Evolutionary conservation across 2,888 invertebrate genomes (phyloP).

Genomic region (Pyrocoelia pectoralis): DNA sequence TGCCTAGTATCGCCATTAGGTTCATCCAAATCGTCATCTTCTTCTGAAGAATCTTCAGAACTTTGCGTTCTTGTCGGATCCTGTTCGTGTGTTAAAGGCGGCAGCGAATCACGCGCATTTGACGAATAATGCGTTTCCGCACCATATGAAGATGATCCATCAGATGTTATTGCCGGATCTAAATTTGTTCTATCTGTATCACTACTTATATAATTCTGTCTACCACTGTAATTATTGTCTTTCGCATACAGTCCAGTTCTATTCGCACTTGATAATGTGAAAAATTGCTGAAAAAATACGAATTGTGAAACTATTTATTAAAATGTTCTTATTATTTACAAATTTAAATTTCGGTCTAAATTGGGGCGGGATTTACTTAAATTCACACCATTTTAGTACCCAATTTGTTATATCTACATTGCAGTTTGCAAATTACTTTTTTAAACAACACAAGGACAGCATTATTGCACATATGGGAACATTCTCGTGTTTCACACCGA

Average conservation of each 20-base stretch:
- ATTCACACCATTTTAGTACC: too few species aligned
- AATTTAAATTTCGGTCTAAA: too few species aligned
- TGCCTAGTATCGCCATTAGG: background rate
- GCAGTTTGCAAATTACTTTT: too few species aligned
- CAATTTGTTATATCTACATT: too few species aligned
- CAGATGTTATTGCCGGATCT: constrained; percentile 8
- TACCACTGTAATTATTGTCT: constrained; percentile 28
- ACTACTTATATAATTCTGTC: constrained; percentile 13
- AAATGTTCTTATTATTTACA: constrained; percentile 11
- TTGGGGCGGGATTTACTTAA: too few species aligned
- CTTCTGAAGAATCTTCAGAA: background rate
- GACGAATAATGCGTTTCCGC: constrained; percentile 4
- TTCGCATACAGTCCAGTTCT: constrained; percentile 37
- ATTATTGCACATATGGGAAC: too few species aligned
- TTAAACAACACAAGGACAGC: too few species aligned
- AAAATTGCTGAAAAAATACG: constrained; percentile 50
- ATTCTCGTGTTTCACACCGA: too few species aligned
- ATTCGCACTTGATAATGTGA: constrained; percentile 40
- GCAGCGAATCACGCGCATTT: background rate
- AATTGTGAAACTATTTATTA: too few species aligned
- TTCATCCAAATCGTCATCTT: background rate
- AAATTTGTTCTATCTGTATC: constrained; percentile 7
- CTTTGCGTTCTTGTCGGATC: background rate
- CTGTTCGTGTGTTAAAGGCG: background rate
- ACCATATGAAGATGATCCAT: constrained; percentile 7